phyloP scores from a whole-genome alignment of 2,797 vertebrate species.

The Peromyscus attwateri region DNA sequence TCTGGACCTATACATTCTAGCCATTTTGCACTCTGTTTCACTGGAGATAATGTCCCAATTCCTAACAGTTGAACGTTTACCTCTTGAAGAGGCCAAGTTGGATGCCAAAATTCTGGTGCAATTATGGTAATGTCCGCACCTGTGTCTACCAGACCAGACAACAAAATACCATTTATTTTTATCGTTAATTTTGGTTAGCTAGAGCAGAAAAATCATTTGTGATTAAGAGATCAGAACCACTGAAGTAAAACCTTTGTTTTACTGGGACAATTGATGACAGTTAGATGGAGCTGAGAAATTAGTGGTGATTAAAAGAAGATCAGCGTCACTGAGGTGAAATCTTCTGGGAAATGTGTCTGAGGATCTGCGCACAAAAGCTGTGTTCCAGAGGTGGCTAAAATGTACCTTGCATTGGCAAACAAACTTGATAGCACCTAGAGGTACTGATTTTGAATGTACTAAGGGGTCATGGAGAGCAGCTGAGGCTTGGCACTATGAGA shows the following conservation, averaged over 20 bases:
- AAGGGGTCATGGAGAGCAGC: no score
- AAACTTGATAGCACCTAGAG: not conserved
- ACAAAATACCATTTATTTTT: no score
- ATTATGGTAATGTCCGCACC: no score
- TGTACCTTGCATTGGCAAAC: not conserved
- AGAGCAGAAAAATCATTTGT: not conserved
- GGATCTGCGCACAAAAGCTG: no score
- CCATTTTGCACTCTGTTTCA: no score
- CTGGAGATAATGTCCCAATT: no score
- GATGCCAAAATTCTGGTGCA: no score
- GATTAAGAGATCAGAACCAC: not conserved
- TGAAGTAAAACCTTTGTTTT: not conserved
- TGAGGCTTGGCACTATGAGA: not conserved
- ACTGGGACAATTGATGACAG: not conserved
- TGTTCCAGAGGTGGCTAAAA: not conserved
- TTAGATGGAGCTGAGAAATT: not conserved
- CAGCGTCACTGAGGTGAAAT: not conserved
- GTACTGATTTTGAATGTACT: not conserved
- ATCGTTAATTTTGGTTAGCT: not conserved
- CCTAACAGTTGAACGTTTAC: no score
- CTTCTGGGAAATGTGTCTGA: not conserved
- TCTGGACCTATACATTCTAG: no score
- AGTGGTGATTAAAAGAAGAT: not conserved
- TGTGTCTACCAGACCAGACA: no score
- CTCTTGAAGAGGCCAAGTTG: no score